phyloP scores from a whole-genome alignment of 2,113 vertebrate genomes.

The Indicator maculatus region DNA sequence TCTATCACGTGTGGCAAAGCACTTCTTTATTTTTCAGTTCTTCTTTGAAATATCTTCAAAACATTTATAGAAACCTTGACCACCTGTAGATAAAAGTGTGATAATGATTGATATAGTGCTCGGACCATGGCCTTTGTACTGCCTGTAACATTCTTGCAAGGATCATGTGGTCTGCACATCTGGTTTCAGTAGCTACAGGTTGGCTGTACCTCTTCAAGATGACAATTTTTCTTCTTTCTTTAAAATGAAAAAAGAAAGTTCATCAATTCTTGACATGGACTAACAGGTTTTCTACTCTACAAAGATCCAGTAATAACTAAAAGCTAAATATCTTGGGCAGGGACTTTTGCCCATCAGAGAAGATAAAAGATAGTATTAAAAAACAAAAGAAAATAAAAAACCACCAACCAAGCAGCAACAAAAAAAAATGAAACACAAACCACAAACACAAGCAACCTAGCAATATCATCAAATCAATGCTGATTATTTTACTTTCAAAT shows the following conservation, averaged over 20 bases:
- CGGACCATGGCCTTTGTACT: neutral
- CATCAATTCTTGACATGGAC: neutral
- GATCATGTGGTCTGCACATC: neutral
- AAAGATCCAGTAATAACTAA: neutral
- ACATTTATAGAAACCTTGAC: neutral
- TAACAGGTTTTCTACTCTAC: neutral
- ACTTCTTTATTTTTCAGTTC: neutral
- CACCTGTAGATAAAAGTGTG: constrained; percentile 22
- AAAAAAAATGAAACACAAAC: no score
- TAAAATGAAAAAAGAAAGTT: neutral
- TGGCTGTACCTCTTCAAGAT: neutral
- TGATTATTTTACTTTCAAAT: neutral
- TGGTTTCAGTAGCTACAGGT: constrained; percentile 8
- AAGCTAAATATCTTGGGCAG: neutral
- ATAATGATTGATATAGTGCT: constrained; percentile 36
- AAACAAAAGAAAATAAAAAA: neutral
- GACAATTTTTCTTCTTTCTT: neutral
- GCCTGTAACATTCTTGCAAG: neutral
- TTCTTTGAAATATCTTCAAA: constrained; percentile 1
- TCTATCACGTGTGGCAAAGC: neutral
- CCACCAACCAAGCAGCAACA: no score
- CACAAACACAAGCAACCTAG: accelerated
- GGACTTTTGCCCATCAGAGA: neutral
- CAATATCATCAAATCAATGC: neutral
- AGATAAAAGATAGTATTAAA: neutral